phyloP scores from a whole-genome alignment of 2,113 vertebrate species.

The Corydoras maculifer region DNA sequence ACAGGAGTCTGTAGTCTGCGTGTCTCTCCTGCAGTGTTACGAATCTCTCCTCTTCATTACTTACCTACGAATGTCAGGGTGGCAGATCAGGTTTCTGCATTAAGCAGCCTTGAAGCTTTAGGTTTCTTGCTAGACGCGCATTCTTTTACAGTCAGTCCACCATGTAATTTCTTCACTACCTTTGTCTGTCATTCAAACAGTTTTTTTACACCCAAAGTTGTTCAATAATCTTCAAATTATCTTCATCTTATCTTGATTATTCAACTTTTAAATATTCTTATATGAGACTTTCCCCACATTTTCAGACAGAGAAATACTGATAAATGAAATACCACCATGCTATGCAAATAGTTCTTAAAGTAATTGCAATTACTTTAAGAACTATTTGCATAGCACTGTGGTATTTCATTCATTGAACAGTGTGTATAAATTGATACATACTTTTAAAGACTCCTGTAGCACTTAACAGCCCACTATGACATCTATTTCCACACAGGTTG shows the following conservation, averaged over 20 bases:
- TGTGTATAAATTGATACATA: too few species aligned
- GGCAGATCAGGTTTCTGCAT: conserved; percentile 57
- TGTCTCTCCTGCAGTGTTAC: conserved; percentile 33
- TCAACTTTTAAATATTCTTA: too few species aligned
- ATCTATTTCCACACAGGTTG: background rate
- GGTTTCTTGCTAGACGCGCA: conserved; percentile 29
- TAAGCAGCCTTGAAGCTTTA: conserved; percentile 29
- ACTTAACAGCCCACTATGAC: background rate
- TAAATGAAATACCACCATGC: too few species aligned
- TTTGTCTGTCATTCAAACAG: background rate
- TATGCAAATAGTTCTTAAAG: too few species aligned
- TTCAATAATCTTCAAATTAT: too few species aligned
- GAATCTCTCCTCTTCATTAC: conserved; percentile 65
- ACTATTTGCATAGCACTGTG: too few species aligned
- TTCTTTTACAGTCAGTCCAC: conserved; percentile 31
- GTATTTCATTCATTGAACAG: too few species aligned
- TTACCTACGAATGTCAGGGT: conserved; percentile 51
- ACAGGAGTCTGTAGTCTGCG: background rate
- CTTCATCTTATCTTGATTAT: too few species aligned
- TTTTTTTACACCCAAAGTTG: too few species aligned
- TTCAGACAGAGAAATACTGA: too few species aligned
- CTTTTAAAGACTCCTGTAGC: background rate
- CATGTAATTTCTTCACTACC: conserved; percentile 1
- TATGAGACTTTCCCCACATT: too few species aligned
- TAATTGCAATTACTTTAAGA: too few species aligned